Conservation (phyloP, 2,888 invertebrate species). For the Oeneis ivallda region DNA sequence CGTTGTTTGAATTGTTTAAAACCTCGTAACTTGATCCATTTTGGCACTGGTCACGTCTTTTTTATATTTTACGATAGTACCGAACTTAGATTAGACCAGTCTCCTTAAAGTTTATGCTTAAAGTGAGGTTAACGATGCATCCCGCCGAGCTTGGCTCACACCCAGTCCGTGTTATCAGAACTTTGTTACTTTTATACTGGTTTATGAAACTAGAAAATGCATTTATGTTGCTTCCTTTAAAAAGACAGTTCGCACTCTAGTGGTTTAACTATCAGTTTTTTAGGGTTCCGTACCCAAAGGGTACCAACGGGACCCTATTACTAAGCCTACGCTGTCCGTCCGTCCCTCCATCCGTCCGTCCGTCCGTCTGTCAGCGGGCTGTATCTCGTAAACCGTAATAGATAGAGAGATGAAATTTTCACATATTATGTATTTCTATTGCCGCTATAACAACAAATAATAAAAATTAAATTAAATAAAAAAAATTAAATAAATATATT, state of each 20-base stretch:
- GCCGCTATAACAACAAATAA: too few species aligned
- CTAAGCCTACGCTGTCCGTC: too few species aligned
- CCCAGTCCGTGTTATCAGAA: conserved; percentile 32
- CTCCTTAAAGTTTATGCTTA: conserved; percentile 45
- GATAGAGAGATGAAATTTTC: too few species aligned
- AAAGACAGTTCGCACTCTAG: not conserved
- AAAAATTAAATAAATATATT: too few species aligned
- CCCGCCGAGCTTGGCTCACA: conserved; percentile 32
- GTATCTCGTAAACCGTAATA: too few species aligned
- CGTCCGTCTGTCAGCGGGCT: too few species aligned
- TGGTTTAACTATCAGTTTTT: too few species aligned
- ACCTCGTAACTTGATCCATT: conserved; percentile 49
- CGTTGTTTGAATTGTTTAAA: conserved; percentile 54
- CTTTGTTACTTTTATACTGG: conserved; percentile 19
- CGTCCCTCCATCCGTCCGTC: too few species aligned
- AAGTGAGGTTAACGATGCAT: conserved; percentile 32
- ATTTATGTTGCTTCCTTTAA: conserved; percentile 5
- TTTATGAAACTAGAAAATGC: conserved; percentile 20
- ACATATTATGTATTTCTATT: too few species aligned
- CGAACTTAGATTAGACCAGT: conserved; percentile 51
- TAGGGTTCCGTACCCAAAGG: too few species aligned
- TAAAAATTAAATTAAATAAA: too few species aligned
- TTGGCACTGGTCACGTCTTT: conserved; percentile 43
- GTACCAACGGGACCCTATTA: too few species aligned
- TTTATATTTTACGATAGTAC: conserved; percentile 61